Evolutionary conservation across 2,113 vertebrate species (phyloP), one percentile per base, ranked within the genome.

Genomic region (Psettodes erumei): DNA sequence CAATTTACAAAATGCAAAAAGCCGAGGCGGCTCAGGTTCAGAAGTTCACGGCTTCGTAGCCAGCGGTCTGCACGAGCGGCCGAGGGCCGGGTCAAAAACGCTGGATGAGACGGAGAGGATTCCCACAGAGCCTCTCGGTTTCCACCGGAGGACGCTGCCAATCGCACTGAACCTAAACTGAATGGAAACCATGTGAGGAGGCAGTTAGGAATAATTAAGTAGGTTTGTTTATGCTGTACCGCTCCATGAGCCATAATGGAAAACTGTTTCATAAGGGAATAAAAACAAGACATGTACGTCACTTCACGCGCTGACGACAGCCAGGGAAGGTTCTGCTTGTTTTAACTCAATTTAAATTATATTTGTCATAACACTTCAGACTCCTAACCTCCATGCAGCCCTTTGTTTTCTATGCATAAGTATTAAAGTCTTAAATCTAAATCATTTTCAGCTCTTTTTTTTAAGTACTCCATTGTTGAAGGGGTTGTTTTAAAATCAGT

Each of bases 1-100:
- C 35, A 71, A 85, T 91, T 89, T 81, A 66, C 59, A 59, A 78
- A 88, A n/a, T n/a, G n/a, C 65, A 61, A 2, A 80, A 56, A 80
- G 68, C 47, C 15, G 18, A 73, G 2, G 33, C 66, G 35, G 60
- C 71, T 62, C 80, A 74, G 65, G 83, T 70, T 74, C 42, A 81
- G 70, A 69, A 21, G 62, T 75, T 87, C 71, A 60, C 37, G 23
- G 69, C 81, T 84, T 66, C 81, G 40, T 35, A 70, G 73, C 71
- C 74, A 78, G 85, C 78, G 71, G 64, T 69, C 68, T 66, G 70
- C 53, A 72, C 68, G 76, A 75, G 51, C 1, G 73, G 51, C 60
- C 0, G 0, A 40, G 13, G 3, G 68, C 61, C 10, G 15, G 56
- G 61, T 69, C 65, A 82, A 83, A 81, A 55, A 63, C 63, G n/a